Conservation (phyloP, 1,140 invertebrate species). For the Adoxophyes honmai region DNA sequence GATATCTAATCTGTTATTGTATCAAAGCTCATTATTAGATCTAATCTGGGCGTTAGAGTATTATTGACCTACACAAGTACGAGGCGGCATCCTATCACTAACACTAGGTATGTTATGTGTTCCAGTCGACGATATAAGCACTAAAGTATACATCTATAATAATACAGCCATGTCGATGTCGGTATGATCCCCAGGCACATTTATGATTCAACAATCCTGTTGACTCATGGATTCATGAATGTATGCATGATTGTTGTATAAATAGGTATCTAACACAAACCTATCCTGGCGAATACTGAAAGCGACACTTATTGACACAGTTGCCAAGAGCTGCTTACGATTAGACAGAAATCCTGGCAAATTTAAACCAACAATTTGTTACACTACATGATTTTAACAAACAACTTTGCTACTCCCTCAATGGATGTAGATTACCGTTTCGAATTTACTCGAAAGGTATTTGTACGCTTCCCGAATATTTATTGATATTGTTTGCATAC, state of each 20-base stretch:
- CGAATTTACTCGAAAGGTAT: too few species aligned
- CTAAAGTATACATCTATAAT: neutral
- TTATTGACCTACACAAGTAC: neutral
- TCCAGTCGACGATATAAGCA: neutral
- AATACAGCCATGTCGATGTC: neutral
- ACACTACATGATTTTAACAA: too few species aligned
- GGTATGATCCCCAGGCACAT: conserved; percentile 8
- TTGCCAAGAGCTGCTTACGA: neutral
- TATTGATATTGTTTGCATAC: conserved; percentile 11
- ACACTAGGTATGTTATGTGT: too few species aligned
- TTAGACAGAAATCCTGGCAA: too few species aligned
- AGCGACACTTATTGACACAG: conserved; percentile 2
- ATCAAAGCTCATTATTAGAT: neutral
- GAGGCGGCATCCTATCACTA: too few species aligned
- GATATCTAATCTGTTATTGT: neutral
- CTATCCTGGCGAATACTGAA: neutral
- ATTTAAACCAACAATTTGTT: too few species aligned
- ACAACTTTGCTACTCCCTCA: too few species aligned
- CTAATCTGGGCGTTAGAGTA: neutral
- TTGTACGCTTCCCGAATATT: neutral
- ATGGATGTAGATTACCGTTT: too few species aligned
- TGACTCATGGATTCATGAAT: conserved; percentile 15
- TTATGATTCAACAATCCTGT: conserved; percentile 13
- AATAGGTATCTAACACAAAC: neutral
- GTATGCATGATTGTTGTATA: conserved; percentile 11